Evolutionary conservation across 2,888 invertebrate species (phyloP).

Genomic region (Rotaria sp.): DNA sequence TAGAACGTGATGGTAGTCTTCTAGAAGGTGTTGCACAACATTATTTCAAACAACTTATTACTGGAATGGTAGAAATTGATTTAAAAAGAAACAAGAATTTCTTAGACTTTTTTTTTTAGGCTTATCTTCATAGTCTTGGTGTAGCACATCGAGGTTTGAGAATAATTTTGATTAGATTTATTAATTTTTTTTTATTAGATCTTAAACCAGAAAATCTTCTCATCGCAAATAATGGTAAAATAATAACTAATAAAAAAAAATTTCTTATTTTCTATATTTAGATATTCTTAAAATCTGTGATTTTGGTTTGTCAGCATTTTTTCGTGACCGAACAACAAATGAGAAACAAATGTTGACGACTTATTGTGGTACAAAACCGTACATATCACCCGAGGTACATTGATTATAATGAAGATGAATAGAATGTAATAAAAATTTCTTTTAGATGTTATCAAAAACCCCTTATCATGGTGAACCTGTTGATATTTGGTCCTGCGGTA

Average conservation of each 20-base stretch:
- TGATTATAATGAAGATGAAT: too few species aligned
- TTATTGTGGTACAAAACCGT: constrained; percentile 64
- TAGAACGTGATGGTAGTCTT: constrained; percentile 87
- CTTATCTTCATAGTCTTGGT: constrained; percentile 78
- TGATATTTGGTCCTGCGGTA: constrained; percentile 91
- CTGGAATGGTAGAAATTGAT: constrained; percentile 62
- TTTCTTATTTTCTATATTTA: constrained; percentile 44
- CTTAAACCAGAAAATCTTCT: constrained; percentile 92
- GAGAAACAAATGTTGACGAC: constrained; percentile 72
- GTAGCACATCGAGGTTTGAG: constrained; percentile 72
- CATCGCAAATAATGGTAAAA: constrained; percentile 66
- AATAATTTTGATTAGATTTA: not conserved
- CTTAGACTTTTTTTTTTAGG: constrained; percentile 50
- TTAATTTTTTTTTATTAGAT: constrained; percentile 57
- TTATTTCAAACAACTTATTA: constrained; percentile 77
- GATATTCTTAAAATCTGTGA: constrained; percentile 86
- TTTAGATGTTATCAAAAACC: constrained; percentile 42
- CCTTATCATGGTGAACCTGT: constrained; percentile 77
- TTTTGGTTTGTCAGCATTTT: constrained; percentile 86
- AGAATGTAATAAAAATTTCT: too few species aligned
- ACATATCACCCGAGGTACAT: constrained; percentile 85
- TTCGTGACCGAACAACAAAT: constrained; percentile 55
- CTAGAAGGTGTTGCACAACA: constrained; percentile 69
- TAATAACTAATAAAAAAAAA: too few species aligned
- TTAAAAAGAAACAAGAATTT: too few species aligned